These are phyloP conservation scores for Hirtodrosophila duncani DNA, from an alignment of 2,888 invertebrate genomes.

Conservation along the genomic window DNA sequence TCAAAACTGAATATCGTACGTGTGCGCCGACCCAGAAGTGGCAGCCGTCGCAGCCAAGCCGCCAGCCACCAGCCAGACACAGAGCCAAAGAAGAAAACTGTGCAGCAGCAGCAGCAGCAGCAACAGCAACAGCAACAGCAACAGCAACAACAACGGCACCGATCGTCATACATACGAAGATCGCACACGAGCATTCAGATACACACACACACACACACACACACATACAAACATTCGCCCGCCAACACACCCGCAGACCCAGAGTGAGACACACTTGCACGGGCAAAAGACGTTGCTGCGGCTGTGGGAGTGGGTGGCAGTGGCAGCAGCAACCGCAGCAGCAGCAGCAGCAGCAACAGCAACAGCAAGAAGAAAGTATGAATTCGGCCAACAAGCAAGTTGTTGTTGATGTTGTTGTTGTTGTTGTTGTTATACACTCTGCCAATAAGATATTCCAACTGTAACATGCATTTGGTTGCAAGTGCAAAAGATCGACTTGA, in stretches of 20 bases:
- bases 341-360: constrained; percentile 34
- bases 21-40: constrained; percentile 49
- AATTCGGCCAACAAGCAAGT: constrained; percentile 48
- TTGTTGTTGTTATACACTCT: constrained; percentile 1
- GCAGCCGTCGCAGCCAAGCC: constrained; percentile 32
- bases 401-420: constrained; percentile 16
- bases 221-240: constrained; percentile 10
- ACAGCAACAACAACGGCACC: constrained; percentile 41
- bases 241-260: neutral
- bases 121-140: constrained; percentile 19
- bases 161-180: constrained; percentile 36
- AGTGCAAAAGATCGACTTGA: too few species aligned
- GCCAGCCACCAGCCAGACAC: constrained; percentile 8
- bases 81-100: constrained; percentile 46
- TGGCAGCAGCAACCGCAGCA: constrained; percentile 12
- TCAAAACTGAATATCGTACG: constrained; percentile 77
- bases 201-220: constrained; percentile 5
- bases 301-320: constrained; percentile 50
- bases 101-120: constrained; percentile 39
- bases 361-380: constrained; percentile 48
- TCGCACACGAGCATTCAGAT: constrained; percentile 33
- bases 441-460: too few species aligned
- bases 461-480: too few species aligned
- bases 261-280: constrained; percentile 23
- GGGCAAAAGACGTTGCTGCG: too few species aligned